phyloP scores from a whole-genome alignment of 2,113 vertebrate genomes.

The Poicephalus meyeri region DNA sequence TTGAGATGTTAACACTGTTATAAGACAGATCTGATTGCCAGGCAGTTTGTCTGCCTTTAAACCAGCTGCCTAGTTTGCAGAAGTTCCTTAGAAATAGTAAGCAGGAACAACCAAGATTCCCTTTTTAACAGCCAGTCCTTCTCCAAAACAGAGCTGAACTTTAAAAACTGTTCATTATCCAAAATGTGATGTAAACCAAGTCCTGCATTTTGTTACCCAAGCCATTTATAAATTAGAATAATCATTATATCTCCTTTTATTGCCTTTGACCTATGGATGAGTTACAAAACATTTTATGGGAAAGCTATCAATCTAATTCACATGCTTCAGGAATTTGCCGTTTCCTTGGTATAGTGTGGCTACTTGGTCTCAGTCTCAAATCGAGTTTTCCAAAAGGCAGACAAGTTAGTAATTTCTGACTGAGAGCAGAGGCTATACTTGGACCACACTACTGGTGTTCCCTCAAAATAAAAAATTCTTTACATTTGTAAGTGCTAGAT shows the following conservation, averaged over 20 bases:
- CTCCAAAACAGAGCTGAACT: background rate
- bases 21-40: background rate
- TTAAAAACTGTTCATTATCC: background rate
- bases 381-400: background rate
- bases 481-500: background rate
- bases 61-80: background rate
- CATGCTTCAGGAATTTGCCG: background rate
- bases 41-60: background rate
- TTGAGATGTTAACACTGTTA: background rate
- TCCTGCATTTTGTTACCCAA: background rate
- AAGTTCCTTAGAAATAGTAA: background rate
- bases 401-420: background rate
- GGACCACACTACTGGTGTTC: background rate
- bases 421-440: background rate
- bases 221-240: background rate
- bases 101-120: background rate
- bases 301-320: background rate
- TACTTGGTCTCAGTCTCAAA: background rate
- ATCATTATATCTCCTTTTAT: background rate
- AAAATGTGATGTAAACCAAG: background rate
- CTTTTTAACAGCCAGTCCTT: background rate
- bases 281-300: background rate
- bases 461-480: background rate
- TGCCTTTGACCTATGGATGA: background rate
- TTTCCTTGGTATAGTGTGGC: background rate